Conservation (phyloP, 2,797 vertebrate genomes). For the Takifugu ocellatus region DNA sequence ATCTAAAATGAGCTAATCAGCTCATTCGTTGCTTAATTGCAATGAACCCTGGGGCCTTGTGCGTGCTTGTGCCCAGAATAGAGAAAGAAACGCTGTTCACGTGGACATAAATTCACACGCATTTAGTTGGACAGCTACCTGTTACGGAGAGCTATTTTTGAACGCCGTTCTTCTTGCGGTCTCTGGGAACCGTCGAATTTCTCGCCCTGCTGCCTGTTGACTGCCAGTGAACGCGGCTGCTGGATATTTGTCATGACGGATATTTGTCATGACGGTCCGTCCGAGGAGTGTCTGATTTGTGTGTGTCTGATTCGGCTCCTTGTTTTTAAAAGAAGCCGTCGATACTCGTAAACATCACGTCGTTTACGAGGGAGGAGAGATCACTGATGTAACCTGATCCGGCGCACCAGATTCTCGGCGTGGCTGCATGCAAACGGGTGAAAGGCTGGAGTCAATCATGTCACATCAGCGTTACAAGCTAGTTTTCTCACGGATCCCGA, state of each 20-base stretch:
- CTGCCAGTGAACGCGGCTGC: constrained; percentile 15
- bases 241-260: constrained; percentile 17
- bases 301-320: background rate
- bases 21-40: constrained; percentile 7
- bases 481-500: background rate
- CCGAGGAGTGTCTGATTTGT: constrained; percentile 11
- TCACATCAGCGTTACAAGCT: background rate
- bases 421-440: background rate
- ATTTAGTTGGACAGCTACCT: constrained; percentile 20
- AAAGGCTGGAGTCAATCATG: too few relatives aligned
- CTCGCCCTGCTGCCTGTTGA: constrained; percentile 24
- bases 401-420: constrained; percentile 7
- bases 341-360: constrained; percentile 8
- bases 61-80: constrained; percentile 6
- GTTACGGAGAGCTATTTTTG: background rate
- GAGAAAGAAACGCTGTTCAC: background rate
- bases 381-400: constrained; percentile 31
- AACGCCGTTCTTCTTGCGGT: constrained; percentile 2
- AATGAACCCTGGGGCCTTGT: constrained; percentile 18
- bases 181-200: constrained; percentile 32
- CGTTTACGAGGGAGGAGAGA: constrained; percentile 23
- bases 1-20: background rate
- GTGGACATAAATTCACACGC: constrained; percentile 14
- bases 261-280: constrained; percentile 13
- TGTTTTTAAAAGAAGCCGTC: constrained; percentile 32